These are phyloP conservation scores for Tachystola acroxantha DNA, from an alignment of 2,888 invertebrate genomes.

Conservation along the genomic window DNA sequence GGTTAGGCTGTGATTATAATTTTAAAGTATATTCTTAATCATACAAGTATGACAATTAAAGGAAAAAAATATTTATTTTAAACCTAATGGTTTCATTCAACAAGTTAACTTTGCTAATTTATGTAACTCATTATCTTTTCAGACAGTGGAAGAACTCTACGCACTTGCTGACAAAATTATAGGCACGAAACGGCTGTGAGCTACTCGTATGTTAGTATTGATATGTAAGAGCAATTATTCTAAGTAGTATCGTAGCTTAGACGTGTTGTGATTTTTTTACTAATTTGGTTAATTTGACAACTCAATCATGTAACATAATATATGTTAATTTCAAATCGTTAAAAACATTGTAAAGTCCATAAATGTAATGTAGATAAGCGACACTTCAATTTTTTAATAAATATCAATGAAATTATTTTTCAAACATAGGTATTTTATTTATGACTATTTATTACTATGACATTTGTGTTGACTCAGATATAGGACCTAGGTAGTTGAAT, in stretches of 20 bases:
- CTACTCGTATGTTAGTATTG: constrained; percentile 17
- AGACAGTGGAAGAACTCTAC: constrained; percentile 85
- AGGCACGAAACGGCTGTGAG: constrained; percentile 62
- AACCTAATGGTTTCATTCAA: no score
- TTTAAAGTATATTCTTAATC: no score
- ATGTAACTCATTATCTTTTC: constrained; percentile 43
- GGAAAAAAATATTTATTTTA: no score
- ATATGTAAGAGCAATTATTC: background rate
- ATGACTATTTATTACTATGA: no score
- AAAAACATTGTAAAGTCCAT: constrained; percentile 36
- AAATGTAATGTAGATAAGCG: constrained; percentile 37
- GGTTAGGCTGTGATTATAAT: no score
- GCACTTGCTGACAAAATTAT: constrained; percentile 82
- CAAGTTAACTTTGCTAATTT: no score
- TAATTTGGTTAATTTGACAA: no score
- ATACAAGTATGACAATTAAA: no score
- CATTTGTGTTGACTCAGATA: no score
- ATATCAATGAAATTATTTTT: constrained; percentile 18
- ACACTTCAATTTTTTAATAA: constrained; percentile 44
- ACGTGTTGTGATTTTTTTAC: background rate
- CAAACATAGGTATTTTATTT: no score
- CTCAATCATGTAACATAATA: no score
- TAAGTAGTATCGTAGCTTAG: background rate
- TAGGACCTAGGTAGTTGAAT: no score
- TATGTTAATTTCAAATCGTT: background rate